Evolutionary conservation across 1,140 invertebrate species (phyloP).

Genomic region (Pseudoatta argentina): DNA sequence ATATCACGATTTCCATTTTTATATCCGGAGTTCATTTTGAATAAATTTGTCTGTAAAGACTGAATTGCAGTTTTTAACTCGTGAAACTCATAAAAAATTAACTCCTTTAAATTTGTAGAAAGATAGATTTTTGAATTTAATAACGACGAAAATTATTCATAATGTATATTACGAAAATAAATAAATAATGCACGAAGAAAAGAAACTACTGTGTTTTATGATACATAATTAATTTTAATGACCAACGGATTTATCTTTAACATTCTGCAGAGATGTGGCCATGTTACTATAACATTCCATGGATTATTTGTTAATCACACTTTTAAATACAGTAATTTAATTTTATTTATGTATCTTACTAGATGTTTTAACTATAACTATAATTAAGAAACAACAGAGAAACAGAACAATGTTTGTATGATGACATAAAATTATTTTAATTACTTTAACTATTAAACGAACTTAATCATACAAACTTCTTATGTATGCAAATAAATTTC

Average conservation of each 20-base stretch:
- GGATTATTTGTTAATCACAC: not conserved
- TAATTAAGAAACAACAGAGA: not conserved
- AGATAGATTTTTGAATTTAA: not conserved
- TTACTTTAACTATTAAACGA: conserved; percentile 13
- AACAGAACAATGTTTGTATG: conserved; percentile 40
- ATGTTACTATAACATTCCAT: not conserved
- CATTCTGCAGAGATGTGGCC: not conserved
- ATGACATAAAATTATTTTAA: conserved; percentile 51
- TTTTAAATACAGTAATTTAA: not conserved
- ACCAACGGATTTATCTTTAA: not conserved
- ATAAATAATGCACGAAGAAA: not conserved
- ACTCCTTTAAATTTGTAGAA: not conserved
- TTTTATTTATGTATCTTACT: not conserved
- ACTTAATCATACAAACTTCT: not conserved
- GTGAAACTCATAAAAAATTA: not conserved
- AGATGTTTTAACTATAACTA: not conserved
- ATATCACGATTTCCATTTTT: conserved; percentile 21
- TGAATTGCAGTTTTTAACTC: not conserved
- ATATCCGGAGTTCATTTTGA: not conserved
- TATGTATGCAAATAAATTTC: conserved; percentile 31
- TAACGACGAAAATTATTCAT: not conserved
- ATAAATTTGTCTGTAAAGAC: not conserved
- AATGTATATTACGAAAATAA: not conserved
- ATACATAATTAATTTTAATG: not conserved
- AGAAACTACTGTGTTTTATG: not conserved